phyloP scores from a whole-genome alignment of 2,888 invertebrate species.

The Patella pellucida region DNA sequence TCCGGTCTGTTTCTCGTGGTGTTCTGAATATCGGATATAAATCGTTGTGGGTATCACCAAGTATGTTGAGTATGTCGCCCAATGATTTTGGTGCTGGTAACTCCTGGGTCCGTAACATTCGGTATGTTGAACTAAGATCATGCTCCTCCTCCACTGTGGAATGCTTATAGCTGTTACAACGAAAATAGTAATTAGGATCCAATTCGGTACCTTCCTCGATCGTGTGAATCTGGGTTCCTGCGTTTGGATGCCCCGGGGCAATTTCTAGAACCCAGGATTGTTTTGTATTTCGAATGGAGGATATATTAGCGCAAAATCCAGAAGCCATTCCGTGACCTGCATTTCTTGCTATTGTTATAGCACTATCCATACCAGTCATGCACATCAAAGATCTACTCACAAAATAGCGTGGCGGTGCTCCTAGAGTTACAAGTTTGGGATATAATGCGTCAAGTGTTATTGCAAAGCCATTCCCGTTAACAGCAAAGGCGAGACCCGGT shows the following conservation, averaged over 20 bases:
- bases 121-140: slow-evolving; percentile 1
- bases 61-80: slow-evolving; percentile 6
- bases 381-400: slow-evolving; percentile 17
- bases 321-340: slow-evolving; percentile 7
- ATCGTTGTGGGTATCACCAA: slow-evolving; percentile 15
- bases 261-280: slow-evolving; percentile 14
- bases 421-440: background rate
- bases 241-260: background rate
- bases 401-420: slow-evolving; percentile 6
- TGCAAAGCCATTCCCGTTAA: slow-evolving; percentile 14
- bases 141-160: background rate
- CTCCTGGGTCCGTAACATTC: background rate
- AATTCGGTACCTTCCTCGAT: slow-evolving; percentile 1
- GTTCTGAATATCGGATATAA: slow-evolving; percentile 16
- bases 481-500: slow-evolving; percentile 9
- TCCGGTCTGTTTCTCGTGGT: slow-evolving; percentile 12
- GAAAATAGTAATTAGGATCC: slow-evolving; percentile 15
- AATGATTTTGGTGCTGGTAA: slow-evolving; percentile 1
- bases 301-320: slow-evolving; percentile 10
- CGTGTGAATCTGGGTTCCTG: slow-evolving; percentile 8
- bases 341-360: background rate
- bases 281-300: slow-evolving; percentile 8
- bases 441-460: slow-evolving; percentile 3
- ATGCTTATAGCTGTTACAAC: slow-evolving; percentile 15
- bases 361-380: slow-evolving; percentile 11